Evolutionary conservation across 2,888 invertebrate species (phyloP), one percentile per base, ranked within the genome.

Genomic region (Lasioglossum leucozonium): DNA sequence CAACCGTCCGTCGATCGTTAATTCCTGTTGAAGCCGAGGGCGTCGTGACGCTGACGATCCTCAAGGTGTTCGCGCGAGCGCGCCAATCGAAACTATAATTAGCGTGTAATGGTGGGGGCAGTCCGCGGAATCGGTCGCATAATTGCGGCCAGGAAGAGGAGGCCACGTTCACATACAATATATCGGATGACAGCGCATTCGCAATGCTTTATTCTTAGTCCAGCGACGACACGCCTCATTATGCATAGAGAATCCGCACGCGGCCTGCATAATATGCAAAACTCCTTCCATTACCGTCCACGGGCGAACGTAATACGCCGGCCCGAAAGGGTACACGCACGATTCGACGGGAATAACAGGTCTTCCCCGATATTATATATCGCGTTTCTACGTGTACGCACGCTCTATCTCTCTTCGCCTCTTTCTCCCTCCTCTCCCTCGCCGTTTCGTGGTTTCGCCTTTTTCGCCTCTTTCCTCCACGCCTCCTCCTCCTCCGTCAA

Each of bases 261-360:
- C 94, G 91, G 92, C 93, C 94, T 94, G 94, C 94, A 94, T 94
- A 94, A 94, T 94, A 93, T 93, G 93, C 93, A 93, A 94, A 94
- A 92, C 93, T 93, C 91, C 91, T 85, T 87, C 94, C 93, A 94
- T 94, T 94, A 94, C 94, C 93, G 93, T 92, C 92, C 91, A 88
- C 87, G 89, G 76, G 89, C 89, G 44, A 88, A 87, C 89, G 92
- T 92, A 92, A 89, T 89, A 89, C 86, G 79, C 82, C 80, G 75
- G 78, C 62, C 86, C 80, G 67, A 86, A 86, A 87, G 87, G 82
- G 88, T 82, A 79, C 87, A 85, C 74, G 85, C 67, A 67, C 67
- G 67, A 87, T 86, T 80, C 82, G 82, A 79, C 76, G 79, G 72
- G 84, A 88, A 89, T 87, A 84, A 76, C 78, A 84, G 83, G 79